Percentiles rank a stretch among this genome's conserved stretches.
Evolutionary conservation across 2,113 vertebrate genomes (phyloP).

Genomic region (Athene noctua): DNA sequence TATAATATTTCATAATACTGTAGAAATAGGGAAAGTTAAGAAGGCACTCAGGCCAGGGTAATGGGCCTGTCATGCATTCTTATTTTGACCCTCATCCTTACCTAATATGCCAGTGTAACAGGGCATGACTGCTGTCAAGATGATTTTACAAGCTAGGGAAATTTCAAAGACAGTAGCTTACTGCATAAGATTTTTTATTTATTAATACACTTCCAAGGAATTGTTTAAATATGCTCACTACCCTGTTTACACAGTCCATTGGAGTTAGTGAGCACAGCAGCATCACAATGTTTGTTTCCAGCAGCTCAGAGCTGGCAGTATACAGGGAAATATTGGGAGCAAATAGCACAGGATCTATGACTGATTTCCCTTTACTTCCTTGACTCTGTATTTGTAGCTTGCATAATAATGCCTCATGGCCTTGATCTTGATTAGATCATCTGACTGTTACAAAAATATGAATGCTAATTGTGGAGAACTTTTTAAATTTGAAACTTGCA

Average conservation of each 20-base stretch:
- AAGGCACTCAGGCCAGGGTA: background rate
- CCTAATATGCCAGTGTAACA: background rate
- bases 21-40: background rate
- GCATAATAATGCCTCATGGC: background rate
- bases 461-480: background rate
- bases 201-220: background rate
- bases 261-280: background rate
- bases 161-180: background rate
- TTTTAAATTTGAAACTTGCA: background rate
- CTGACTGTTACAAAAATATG: background rate
- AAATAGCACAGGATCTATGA: background rate
- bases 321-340: background rate
- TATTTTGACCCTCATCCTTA: conserved; percentile 5
- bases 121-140: background rate
- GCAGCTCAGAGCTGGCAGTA: background rate
- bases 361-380: background rate
- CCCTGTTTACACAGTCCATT: background rate
- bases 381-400: background rate
- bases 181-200: background rate
- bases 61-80: background rate
- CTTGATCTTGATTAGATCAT: background rate
- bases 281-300: background rate
- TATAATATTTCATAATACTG: background rate
- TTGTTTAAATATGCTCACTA: background rate
- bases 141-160: background rate